Conservation (phyloP, 2,113 vertebrate species). For the Hucho hucho region DNA sequence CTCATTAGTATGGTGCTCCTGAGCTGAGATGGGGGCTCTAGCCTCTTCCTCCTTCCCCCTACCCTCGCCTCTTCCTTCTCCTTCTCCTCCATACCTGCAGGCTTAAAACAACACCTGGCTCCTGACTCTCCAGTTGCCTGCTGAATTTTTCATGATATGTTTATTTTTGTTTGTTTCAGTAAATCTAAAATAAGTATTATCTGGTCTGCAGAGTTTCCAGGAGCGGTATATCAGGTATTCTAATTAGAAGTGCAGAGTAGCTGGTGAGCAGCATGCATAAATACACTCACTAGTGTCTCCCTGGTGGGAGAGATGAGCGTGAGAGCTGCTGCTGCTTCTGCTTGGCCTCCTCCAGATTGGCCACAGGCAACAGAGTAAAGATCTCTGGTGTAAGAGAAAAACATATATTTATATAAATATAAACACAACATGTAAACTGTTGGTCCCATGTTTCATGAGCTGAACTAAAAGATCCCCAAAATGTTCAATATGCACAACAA, state of each 20-base stretch:
- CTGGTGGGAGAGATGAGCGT: conserved; percentile 17
- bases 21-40: not conserved
- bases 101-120: conserved; percentile 45
- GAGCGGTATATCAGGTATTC: conserved; percentile 49
- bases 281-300: conserved; percentile 33
- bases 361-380: conserved; percentile 22
- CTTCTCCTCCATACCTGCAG: conserved; percentile 40
- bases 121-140: conserved; percentile 48
- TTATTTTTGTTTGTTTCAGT: conserved; percentile 44
- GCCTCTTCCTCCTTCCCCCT: not conserved
- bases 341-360: conserved; percentile 22
- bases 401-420: not conserved
- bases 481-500: too few species aligned
- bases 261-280: conserved; percentile 44
- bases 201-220: conserved; percentile 39
- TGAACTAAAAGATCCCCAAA: too few species aligned
- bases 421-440: too few species aligned
- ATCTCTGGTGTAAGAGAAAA: not conserved
- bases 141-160: conserved; percentile 54
- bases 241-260: conserved; percentile 59
- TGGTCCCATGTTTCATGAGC: too few species aligned
- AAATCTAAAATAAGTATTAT: conserved; percentile 25
- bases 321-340: not conserved
- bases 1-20: not conserved
- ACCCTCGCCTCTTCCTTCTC: conserved; percentile 10